Conservation (phyloP, 2,888 invertebrate species). For the Troides helena region DNA sequence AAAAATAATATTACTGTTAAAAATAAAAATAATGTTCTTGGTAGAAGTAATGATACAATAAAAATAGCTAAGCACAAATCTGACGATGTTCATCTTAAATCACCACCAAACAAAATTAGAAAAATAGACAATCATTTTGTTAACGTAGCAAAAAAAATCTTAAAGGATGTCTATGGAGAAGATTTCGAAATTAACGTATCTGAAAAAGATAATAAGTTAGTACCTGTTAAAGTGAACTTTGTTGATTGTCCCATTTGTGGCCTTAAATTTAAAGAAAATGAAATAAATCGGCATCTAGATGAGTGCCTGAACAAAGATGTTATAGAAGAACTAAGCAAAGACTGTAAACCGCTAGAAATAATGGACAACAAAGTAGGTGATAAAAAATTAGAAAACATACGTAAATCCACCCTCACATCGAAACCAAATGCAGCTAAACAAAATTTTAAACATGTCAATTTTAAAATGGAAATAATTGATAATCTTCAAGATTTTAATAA, state of each 20-base stretch:
- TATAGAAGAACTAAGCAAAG: slow-evolving; percentile 49
- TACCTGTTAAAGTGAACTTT: slow-evolving; percentile 40
- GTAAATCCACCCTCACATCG: neutral
- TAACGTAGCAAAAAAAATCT: slow-evolving; percentile 47
- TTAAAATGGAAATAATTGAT: slow-evolving; percentile 15
- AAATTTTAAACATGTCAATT: slow-evolving; percentile 4
- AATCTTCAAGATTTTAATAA: slow-evolving; percentile 2
- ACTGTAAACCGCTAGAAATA: slow-evolving; percentile 24
- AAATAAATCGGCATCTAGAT: slow-evolving; percentile 71
- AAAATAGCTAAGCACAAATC: slow-evolving; percentile 25
- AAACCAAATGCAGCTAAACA: neutral
- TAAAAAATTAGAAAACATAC: slow-evolving; percentile 8
- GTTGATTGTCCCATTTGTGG: slow-evolving; percentile 77
- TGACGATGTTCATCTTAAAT: slow-evolving; percentile 33
- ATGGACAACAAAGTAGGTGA: slow-evolving; percentile 17
- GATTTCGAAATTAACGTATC: slow-evolving; percentile 53
- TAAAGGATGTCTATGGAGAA: slow-evolving; percentile 69
- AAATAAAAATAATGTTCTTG: neutral
- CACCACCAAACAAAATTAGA: slow-evolving; percentile 59
- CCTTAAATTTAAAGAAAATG: slow-evolving; percentile 45
- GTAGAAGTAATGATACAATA: slow-evolving; percentile 11
- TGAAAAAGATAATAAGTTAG: slow-evolving; percentile 45
- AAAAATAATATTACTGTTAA: slow-evolving; percentile 7
- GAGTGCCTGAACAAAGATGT: slow-evolving; percentile 69
- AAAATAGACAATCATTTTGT: slow-evolving; percentile 71